A percentile compares a stretch with the other conserved stretches of the same genome.
phyloP scores from a whole-genome alignment of 2,888 invertebrate genomes.

The Hoplodrina ambigua region DNA sequence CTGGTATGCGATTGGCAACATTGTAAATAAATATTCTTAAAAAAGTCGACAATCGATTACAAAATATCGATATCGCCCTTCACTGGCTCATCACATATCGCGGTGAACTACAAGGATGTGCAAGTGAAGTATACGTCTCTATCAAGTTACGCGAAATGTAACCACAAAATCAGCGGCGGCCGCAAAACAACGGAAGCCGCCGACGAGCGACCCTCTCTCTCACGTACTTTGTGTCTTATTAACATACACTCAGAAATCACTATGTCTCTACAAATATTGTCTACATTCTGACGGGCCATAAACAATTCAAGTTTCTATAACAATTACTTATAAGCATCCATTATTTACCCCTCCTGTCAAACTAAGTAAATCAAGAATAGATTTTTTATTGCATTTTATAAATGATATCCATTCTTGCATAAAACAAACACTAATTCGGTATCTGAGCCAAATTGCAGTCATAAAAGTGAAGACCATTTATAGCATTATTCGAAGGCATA shows the following conservation, averaged over 20 bases:
- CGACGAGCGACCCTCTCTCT: conserved; percentile 78
- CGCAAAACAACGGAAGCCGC: conserved; percentile 89
- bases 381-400: conserved; percentile 68
- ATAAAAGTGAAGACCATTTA: conserved; percentile 89
- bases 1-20: background rate
- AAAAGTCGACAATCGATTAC: conserved; percentile 15
- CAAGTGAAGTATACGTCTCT: conserved; percentile 78
- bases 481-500: conserved; percentile 88
- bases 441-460: conserved; percentile 86
- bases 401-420: conserved; percentile 83
- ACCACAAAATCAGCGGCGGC: conserved; percentile 88
- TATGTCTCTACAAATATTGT: conserved; percentile 21
- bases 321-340: conserved; percentile 36
- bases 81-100: conserved; percentile 64
- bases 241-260: conserved; percentile 65
- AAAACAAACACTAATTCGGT: conserved; percentile 87
- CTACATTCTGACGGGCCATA: conserved; percentile 47
- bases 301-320: conserved; percentile 53
- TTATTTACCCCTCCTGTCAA: conserved; percentile 50
- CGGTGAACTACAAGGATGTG: conserved; percentile 82
- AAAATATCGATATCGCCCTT: conserved; percentile 65
- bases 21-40: background rate
- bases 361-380: background rate
- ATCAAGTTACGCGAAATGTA: conserved; percentile 90
- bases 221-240: conserved; percentile 81